phyloP scores from a whole-genome alignment of 2,888 invertebrate species.

The Phaonia tiefii region DNA sequence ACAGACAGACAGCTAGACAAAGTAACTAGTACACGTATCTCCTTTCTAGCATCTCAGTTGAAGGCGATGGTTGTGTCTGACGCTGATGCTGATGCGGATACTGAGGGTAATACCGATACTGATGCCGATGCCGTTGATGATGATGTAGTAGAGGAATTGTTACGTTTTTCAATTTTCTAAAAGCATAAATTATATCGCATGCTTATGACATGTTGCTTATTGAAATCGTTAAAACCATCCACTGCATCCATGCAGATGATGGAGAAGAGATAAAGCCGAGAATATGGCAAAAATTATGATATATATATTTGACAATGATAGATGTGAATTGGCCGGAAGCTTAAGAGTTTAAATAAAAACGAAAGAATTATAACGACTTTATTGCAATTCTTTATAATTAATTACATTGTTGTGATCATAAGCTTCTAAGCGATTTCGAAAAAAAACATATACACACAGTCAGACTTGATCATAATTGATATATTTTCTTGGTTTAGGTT shows the following conservation, averaged over 20 bases:
- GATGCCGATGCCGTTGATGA: not conserved
- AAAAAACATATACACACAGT: too few species aligned
- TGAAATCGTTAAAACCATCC: conserved; percentile 49
- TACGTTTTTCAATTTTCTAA: conserved; percentile 59
- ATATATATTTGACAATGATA: conserved; percentile 66
- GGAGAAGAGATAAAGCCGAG: not conserved
- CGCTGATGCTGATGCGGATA: conserved; percentile 6
- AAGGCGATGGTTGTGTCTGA: not conserved
- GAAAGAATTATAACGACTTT: conserved; percentile 46
- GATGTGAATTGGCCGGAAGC: conserved; percentile 66
- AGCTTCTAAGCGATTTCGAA: conserved; percentile 17
- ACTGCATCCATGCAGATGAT: not conserved
- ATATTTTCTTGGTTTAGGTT: too few species aligned
- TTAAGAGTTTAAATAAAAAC: conserved; percentile 43
- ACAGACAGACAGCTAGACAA: not conserved
- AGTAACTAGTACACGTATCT: conserved; percentile 20
- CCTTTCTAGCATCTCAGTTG: conserved; percentile 14
- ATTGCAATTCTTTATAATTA: conserved; percentile 23
- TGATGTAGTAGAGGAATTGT: conserved; percentile 44
- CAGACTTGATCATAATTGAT: too few species aligned
- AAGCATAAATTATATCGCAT: conserved; percentile 64
- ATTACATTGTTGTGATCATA: conserved; percentile 33
- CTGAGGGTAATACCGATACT: conserved; percentile 14
- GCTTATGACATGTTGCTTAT: conserved; percentile 57
- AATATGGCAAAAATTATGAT: conserved; percentile 56